phyloP scores from a whole-genome alignment of 1,140 invertebrate species.

The Adelges cooleyi region DNA sequence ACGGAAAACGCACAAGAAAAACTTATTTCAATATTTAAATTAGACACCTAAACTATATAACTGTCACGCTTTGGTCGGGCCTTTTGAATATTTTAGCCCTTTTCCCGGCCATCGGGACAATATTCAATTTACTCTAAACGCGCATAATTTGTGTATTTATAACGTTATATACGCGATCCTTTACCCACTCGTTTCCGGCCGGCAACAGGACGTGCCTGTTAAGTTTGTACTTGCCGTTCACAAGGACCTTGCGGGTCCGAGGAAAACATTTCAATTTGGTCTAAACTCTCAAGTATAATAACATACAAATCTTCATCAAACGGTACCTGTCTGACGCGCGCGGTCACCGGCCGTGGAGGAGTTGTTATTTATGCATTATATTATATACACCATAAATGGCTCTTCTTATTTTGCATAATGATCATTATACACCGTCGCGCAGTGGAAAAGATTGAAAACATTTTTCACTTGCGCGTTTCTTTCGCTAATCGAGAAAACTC shows the following conservation, averaged over 20 bases:
- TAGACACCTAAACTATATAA: background rate
- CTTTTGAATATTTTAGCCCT: too few species aligned
- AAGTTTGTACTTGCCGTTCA: too few species aligned
- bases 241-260: too few species aligned
- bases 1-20: background rate
- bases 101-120: background rate
- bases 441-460: conserved; percentile 10
- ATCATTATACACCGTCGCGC: background rate
- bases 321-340: too few species aligned
- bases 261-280: too few species aligned
- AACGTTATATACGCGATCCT: too few species aligned
- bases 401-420: conserved; percentile 7
- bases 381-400: background rate
- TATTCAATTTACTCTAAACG: background rate
- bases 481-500: conserved; percentile 25
- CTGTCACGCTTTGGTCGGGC: background rate
- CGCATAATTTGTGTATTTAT: too few species aligned
- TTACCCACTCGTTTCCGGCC: too few species aligned
- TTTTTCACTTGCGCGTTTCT: conserved; percentile 22
- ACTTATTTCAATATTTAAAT: conserved; percentile 13
- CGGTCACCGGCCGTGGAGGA: background rate
- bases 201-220: too few species aligned
- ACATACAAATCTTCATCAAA: too few species aligned
- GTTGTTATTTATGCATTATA: background rate
- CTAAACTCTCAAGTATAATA: too few species aligned